These are phyloP conservation scores for Notodonta ziczac DNA, from an alignment of 2,888 invertebrate genomes.

Conservation along the genomic window DNA sequence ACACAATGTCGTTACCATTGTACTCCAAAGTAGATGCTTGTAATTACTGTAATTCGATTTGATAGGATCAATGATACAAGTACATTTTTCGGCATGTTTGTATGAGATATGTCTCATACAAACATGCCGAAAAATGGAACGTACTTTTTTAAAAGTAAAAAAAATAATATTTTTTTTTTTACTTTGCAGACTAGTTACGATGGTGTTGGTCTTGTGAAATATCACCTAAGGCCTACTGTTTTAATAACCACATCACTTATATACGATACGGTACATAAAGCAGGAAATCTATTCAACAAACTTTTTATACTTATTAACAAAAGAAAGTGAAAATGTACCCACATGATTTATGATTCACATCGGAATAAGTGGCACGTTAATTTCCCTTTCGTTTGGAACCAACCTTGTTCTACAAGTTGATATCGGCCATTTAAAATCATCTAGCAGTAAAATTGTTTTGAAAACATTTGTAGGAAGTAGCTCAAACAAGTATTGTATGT, in stretches of 20 bases:
- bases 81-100: neutral
- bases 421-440: neutral
- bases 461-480: neutral
- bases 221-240: neutral
- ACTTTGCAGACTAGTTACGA: no score
- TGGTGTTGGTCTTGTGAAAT: no score
- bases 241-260: neutral
- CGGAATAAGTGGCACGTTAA: slow-evolving; percentile 32
- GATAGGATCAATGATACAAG: neutral
- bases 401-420: slow-evolving; percentile 11
- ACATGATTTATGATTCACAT: slow-evolving; percentile 35
- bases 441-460: slow-evolving; percentile 1
- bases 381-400: slow-evolving; percentile 39
- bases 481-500: neutral
- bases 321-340: slow-evolving; percentile 38
- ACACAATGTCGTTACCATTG: neutral
- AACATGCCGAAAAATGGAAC: neutral
- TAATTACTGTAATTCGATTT: neutral
- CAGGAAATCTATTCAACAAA: neutral
- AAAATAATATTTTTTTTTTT: no score
- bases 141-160: no score
- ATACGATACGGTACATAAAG: neutral
- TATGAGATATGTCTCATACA: no score
- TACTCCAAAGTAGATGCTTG: neutral
- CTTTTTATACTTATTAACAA: slow-evolving; percentile 5